Evolutionary conservation across 2,797 vertebrate genomes (phyloP).

Genomic region (Bradypodion pumilum): DNA sequence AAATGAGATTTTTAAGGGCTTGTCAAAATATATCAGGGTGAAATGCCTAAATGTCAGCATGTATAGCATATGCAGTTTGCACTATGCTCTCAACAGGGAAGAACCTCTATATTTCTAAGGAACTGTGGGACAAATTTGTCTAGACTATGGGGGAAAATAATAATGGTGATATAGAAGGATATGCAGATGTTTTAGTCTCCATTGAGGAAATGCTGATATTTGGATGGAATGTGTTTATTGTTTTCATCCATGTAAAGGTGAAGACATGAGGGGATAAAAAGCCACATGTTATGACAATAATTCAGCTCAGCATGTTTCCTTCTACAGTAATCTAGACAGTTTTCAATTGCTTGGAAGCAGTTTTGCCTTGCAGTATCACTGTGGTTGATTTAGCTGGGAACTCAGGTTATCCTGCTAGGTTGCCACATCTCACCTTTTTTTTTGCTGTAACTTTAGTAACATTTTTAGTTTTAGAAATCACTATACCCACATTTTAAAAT

Average conservation of each 20-base stretch:
- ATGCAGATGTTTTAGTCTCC: not conserved
- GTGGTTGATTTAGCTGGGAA: not conserved
- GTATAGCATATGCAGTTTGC: conserved; percentile 76
- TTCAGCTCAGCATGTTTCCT: conserved; percentile 34
- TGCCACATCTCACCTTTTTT: not conserved
- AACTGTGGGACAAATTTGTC: conserved; percentile 76
- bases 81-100: conserved; percentile 81
- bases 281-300: conserved; percentile 29
- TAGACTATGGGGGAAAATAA: conserved; percentile 57
- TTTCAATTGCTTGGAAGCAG: conserved; percentile 47
- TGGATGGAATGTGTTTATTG: conserved; percentile 44
- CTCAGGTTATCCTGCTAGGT: not conserved
- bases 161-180: too few species aligned
- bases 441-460: not conserved
- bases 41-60: too few species aligned
- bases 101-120: conserved; percentile 76
- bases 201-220: conserved; percentile 60
- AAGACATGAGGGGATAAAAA: conserved; percentile 34
- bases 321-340: conserved; percentile 41
- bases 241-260: conserved; percentile 44
- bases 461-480: not conserved
- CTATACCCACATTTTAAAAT: not conserved
- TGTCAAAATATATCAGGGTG: conserved; percentile 81
- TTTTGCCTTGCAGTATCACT: conserved; percentile 19
- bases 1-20: too few species aligned